These are phyloP conservation scores for Phortica magna DNA, from an alignment of 2,888 invertebrate genomes.

Conservation along the genomic window DNA sequence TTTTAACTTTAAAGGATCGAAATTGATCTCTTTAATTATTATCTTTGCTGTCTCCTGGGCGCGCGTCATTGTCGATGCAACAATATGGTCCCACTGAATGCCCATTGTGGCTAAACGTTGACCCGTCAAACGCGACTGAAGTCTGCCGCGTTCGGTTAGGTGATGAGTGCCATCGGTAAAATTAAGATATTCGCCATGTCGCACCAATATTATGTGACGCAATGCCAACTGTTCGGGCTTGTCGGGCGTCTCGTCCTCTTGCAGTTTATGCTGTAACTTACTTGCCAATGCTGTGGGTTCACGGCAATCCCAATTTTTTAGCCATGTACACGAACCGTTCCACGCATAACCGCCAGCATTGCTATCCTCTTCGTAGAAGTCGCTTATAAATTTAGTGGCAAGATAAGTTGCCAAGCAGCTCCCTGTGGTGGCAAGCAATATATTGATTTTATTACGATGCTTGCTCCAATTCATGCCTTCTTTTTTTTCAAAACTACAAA, in stretches of 20 bases:
- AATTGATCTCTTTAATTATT: slow-evolving; percentile 85
- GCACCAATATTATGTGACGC: slow-evolving; percentile 91
- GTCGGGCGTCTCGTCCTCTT: slow-evolving; percentile 42
- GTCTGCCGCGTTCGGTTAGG: slow-evolving; percentile 88
- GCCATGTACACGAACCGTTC: slow-evolving; percentile 82
- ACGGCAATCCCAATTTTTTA: slow-evolving; percentile 92
- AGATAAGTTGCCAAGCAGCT: neutral
- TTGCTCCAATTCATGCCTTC: slow-evolving; percentile 12
- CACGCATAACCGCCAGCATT: neutral
- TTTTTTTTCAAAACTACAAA: neutral
- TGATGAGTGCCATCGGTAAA: slow-evolving; percentile 84
- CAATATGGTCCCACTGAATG: slow-evolving; percentile 87
- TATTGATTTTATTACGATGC: neutral
- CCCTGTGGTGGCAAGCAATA: neutral
- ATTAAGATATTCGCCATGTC: slow-evolving; percentile 96
- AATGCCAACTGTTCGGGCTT: slow-evolving; percentile 80
- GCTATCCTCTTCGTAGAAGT: neutral
- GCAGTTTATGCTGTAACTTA: neutral
- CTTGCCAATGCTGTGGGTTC: slow-evolving; percentile 86
- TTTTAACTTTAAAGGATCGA: slow-evolving; percentile 81
- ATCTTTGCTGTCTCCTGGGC: slow-evolving; percentile 94
- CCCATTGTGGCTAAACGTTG: slow-evolving; percentile 86
- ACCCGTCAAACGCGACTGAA: slow-evolving; percentile 93
- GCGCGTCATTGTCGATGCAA: slow-evolving; percentile 94
- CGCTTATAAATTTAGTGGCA: neutral